Evolutionary conservation across 2,888 invertebrate species (phyloP), one percentile per base, ranked within the genome.

Genomic region (Smittia aterrima): DNA sequence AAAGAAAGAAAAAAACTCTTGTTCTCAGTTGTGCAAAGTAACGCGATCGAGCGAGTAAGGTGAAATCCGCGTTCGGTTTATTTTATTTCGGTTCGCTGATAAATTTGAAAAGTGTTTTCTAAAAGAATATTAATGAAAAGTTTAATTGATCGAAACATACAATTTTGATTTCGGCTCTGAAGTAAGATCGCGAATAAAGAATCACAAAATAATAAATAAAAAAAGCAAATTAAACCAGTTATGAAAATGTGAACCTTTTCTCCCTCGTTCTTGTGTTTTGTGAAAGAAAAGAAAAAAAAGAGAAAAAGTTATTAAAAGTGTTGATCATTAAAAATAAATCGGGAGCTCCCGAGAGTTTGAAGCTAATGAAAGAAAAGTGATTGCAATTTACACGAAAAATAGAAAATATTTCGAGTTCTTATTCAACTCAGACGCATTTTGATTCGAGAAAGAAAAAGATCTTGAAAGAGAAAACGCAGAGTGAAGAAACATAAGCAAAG

Each of bases 191-290:
- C 20, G 40, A 68, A 47, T 40, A 16, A 41, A 68, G 16, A 20
- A 20, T 38, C 32, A 66, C 1, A 24, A 41, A 38, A 41, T 38
- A 24, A 25, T 11, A 25, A 53, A 25, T 22, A 18, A 71, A 41
- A 54, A 54, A 27, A 54, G 27, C 18, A 40, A 22, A 68, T 25
- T 22, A 71, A 41, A 71, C 70, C 70, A 54, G 70, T 71, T 71
- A 71, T 71, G 70, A 71, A 71, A 71, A 71, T 71, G 70, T 71
- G 70, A 71, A 47, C 16, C 4, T 47, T 47, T 47, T 47, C 13
- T n/a, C 16, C 16, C 3, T 13, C n/a, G 47, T 11, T 47, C 16
- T 7, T 47, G 47, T 47, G 47, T 71, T 7, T 58, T 54, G 53
- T 71, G 54, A 54, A n/a, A 54, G 27, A 54, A 71, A 18, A 71